A percentile compares a stretch with the other conserved stretches of the same genome.
Evolutionary conservation across 23 tunicate species (phyloP).

Genomic region (Halocynthia roretzi): DNA sequence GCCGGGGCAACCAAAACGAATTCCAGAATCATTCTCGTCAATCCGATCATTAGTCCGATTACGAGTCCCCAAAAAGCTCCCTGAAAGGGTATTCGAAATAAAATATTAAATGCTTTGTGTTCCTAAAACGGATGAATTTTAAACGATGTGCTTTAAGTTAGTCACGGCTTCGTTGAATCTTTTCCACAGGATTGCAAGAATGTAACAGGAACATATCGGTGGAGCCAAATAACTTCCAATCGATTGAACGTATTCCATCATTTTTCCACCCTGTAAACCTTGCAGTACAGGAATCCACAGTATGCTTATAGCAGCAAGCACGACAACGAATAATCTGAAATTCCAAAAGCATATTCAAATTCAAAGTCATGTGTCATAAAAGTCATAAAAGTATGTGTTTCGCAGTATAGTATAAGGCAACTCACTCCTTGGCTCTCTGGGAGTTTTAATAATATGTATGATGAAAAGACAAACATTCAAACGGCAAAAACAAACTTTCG

Average conservation of each 20-base stretch:
- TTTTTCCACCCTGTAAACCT: constrained; percentile 19
- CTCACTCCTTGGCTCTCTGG: no score
- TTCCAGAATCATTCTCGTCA: constrained; percentile 14
- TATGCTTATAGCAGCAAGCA: constrained; percentile 22
- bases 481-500: no score
- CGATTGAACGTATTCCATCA: constrained; percentile 34
- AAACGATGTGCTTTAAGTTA: background rate
- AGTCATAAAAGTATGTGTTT: no score
- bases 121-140: background rate
- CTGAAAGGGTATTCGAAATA: background rate
- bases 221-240: constrained; percentile 22
- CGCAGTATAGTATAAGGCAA: no score
- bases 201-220: constrained; percentile 17
- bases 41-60: background rate
- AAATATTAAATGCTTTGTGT: background rate
- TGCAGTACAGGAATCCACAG: constrained; percentile 22
- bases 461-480: no score
- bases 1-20: constrained; percentile 8
- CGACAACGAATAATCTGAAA: constrained; percentile 19
- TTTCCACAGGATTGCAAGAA: constrained; percentile 8
- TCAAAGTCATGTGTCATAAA: no score
- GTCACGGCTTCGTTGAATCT: constrained; percentile 16
- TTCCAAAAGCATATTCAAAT: no score
- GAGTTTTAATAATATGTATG: no score
- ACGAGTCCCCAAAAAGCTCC: constrained; percentile 32